phyloP scores from a whole-genome alignment of 2,113 vertebrate genomes.

The Scomber japonicus region DNA sequence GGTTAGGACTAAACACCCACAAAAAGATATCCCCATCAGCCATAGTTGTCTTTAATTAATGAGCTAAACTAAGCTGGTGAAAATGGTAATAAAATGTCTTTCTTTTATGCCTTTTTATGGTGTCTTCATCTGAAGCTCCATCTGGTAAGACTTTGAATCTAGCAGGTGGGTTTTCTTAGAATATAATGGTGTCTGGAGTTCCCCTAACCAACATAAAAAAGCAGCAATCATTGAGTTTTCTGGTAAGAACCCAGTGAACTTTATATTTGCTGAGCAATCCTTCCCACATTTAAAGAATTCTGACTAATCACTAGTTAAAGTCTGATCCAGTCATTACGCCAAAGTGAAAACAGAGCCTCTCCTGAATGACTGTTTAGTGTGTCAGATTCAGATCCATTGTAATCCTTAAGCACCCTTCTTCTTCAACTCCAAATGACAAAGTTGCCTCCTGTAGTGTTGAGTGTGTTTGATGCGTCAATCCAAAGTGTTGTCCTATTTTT shows the following conservation, averaged over 20 bases:
- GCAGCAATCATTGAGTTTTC: neutral
- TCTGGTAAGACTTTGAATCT: neutral
- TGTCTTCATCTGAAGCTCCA: neutral
- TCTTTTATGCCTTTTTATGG: too few relatives aligned
- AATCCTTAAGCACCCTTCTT: constrained; percentile 28
- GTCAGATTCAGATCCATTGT: constrained; percentile 31
- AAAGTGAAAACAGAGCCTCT: constrained; percentile 18
- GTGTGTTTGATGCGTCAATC: constrained; percentile 37
- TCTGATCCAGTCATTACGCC: neutral
- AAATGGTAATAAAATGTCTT: too few relatives aligned
- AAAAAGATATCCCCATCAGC: too few relatives aligned
- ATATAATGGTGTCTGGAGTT: neutral
- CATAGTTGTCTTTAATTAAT: too few relatives aligned
- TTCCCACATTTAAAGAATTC: constrained; percentile 3
- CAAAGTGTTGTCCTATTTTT: constrained; percentile 13
- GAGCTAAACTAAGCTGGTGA: too few relatives aligned
- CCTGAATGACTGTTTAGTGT: constrained; percentile 15
- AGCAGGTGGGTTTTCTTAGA: neutral
- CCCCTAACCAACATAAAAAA: neutral
- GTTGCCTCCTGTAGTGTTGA: neutral
- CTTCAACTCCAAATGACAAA: constrained; percentile 10
- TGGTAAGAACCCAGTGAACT: neutral
- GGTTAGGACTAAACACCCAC: too few relatives aligned
- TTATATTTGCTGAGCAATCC: neutral
- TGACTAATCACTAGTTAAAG: neutral